Evolutionary conservation across 2,797 vertebrate genomes (phyloP).

Genomic region (Ateles fusciceps): DNA sequence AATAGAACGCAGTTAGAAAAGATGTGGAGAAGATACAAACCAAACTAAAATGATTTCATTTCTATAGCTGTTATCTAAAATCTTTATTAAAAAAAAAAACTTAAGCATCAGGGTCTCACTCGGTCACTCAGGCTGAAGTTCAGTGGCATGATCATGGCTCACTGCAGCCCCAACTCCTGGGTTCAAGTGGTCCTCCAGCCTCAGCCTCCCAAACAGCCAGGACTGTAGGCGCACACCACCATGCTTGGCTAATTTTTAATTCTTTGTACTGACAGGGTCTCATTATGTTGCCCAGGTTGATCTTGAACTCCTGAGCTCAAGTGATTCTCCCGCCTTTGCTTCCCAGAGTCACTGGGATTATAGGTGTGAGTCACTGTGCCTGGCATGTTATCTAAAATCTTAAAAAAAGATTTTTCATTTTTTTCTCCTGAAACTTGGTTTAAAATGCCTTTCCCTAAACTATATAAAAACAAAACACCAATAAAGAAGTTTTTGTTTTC

Average conservation of each 20-base stretch:
- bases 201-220: not conserved
- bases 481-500: not conserved
- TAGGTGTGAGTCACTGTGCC: not conserved
- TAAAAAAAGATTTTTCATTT: not conserved
- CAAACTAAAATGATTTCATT: not conserved
- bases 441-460: not conserved
- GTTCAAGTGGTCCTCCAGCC: not conserved
- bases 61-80: not conserved
- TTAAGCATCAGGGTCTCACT: too few species aligned
- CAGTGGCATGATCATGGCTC: not conserved
- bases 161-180: not conserved
- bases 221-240: not conserved
- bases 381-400: not conserved
- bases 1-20: slow-evolving; percentile 69
- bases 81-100: not conserved
- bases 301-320: not conserved
- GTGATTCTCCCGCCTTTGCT: not conserved
- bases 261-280: not conserved
- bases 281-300: not conserved
- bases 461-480: not conserved
- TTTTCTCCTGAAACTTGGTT: slow-evolving; percentile 20
- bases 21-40: not conserved
- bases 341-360: not conserved
- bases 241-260: not conserved
- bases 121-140: not conserved